These are phyloP conservation scores for Apostichopus parvimensis DNA, from an alignment of 35 echinoderm and acorn worm genomes.

Conservation along the genomic window DNA sequence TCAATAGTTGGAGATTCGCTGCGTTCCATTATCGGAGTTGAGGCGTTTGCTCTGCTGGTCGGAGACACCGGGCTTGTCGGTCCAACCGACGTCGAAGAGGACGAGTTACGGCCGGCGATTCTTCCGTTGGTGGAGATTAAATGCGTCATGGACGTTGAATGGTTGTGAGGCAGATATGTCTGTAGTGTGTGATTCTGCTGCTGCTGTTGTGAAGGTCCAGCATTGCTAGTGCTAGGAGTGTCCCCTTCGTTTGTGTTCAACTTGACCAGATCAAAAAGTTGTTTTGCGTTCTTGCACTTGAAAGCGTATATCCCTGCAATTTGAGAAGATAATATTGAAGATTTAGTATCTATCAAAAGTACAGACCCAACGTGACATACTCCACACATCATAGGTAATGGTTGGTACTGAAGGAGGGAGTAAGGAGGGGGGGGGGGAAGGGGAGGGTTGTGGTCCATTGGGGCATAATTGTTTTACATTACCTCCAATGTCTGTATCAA, in stretches of 20 bases:
- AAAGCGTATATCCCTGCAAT: slow-evolving; percentile 93
- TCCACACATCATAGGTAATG: no score
- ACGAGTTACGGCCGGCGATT: not conserved
- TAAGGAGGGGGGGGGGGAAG: no score
- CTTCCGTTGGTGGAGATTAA: slow-evolving; percentile 41
- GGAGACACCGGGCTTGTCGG: slow-evolving; percentile 29
- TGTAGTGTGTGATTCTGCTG: not conserved
- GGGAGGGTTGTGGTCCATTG: no score
- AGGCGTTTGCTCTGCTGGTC: not conserved
- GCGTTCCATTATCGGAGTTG: not conserved
- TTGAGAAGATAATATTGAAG: not conserved
- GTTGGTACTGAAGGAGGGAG: no score
- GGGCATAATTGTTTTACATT: no score
- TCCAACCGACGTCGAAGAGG: not conserved
- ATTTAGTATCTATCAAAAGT: no score
- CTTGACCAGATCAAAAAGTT: slow-evolving; percentile 83
- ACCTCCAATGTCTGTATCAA: no score
- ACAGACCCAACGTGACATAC: no score
- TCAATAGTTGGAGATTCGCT: not conserved
- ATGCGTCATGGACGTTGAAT: slow-evolving; percentile 37
- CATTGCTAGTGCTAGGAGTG: not conserved
- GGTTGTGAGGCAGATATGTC: slow-evolving; percentile 27
- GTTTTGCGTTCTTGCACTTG: slow-evolving; percentile 84
- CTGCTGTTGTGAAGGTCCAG: not conserved
- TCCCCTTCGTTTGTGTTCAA: slow-evolving; percentile 74